Conservation (phyloP, 2,888 invertebrate genomes). For the Eristalinus sepulchralis region DNA sequence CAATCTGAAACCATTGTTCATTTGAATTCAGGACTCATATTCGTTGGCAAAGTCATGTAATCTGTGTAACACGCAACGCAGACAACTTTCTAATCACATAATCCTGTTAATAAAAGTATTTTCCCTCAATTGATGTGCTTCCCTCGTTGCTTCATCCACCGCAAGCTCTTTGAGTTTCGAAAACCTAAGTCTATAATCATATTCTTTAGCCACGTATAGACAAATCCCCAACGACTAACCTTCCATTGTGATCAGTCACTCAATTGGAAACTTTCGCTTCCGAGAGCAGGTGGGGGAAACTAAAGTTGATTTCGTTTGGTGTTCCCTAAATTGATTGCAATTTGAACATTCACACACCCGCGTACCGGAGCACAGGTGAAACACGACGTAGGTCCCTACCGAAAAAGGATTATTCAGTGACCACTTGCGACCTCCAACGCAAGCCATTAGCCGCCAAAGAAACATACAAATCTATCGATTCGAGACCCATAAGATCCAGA, state of each 20-base stretch:
- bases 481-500: constrained; percentile 64
- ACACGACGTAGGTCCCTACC: constrained; percentile 5
- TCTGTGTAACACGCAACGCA: constrained; percentile 58
- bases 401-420: constrained; percentile 5
- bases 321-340: constrained; percentile 58
- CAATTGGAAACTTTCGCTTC: constrained; percentile 55
- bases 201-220: constrained; percentile 28
- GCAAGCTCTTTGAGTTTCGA: background rate
- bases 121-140: background rate
- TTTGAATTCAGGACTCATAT: constrained; percentile 31
- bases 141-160: background rate
- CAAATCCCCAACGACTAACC: background rate
- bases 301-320: constrained; percentile 37
- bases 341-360: constrained; percentile 39
- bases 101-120: constrained; percentile 51
- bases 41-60: constrained; percentile 13
- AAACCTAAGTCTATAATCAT: constrained; percentile 41
- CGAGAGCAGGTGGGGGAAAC: constrained; percentile 5
- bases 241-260: constrained; percentile 53
- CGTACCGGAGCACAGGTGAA: background rate
- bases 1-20: constrained; percentile 15
- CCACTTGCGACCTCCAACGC: background rate
- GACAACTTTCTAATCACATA: constrained; percentile 62
- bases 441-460: constrained; percentile 15
- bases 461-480: constrained; percentile 49